phyloP scores from a whole-genome alignment of 2,113 vertebrate genomes.

The Ranitomeya variabilis region DNA sequence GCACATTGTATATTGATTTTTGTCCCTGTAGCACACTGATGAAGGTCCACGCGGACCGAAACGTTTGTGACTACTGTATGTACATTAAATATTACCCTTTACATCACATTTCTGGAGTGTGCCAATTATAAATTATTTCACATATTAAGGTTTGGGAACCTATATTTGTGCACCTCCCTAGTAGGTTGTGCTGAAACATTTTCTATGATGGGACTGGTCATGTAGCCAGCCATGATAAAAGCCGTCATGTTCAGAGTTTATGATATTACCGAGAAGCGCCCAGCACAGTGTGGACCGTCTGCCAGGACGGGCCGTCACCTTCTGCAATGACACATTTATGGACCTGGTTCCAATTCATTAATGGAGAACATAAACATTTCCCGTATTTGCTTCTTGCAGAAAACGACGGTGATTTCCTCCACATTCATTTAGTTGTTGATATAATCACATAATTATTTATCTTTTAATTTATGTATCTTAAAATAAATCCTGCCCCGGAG shows the following conservation, averaged over 20 bases:
- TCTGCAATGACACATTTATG: slow-evolving; percentile 28
- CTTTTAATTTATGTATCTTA: background rate
- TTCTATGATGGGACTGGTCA: background rate
- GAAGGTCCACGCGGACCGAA: too few relatives aligned
- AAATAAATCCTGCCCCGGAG: background rate
- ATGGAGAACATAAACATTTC: slow-evolving; percentile 41
- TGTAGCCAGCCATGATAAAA: background rate
- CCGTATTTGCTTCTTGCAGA: slow-evolving; percentile 28
- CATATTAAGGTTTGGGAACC: too few relatives aligned
- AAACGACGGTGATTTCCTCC: background rate
- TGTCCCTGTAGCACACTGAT: too few relatives aligned
- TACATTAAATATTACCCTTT: too few relatives aligned
- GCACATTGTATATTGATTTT: too few relatives aligned
- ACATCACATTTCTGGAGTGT: too few relatives aligned
- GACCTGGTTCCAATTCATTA: slow-evolving; percentile 20
- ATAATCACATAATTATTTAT: slow-evolving; percentile 26
- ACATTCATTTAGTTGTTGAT: slow-evolving; percentile 23
- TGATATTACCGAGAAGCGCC: background rate
- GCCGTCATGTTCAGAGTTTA: background rate
- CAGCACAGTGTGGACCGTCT: background rate
- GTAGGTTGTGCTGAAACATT: too few relatives aligned
- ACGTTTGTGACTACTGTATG: too few relatives aligned
- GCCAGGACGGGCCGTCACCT: background rate
- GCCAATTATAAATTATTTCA: too few relatives aligned
- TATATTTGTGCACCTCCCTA: too few relatives aligned